Conservation (phyloP, 2,113 vertebrate species). For the Rutilus rutilus region DNA sequence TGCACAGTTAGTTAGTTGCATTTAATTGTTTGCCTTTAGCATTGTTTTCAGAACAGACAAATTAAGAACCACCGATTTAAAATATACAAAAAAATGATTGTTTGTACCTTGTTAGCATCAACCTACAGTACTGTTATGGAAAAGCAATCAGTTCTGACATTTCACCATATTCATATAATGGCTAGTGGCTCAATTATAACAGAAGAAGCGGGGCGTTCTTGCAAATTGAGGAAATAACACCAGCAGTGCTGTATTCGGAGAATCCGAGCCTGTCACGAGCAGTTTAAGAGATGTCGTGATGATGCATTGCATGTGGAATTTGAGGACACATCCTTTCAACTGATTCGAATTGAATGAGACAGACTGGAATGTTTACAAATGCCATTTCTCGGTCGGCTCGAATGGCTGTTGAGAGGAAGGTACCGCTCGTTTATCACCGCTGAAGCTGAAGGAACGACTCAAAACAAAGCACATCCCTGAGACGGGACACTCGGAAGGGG, state of each 20-base stretch:
- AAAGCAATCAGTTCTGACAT: constrained; percentile 15
- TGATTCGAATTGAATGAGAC: constrained; percentile 35
- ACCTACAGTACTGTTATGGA: not conserved
- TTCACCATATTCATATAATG: constrained; percentile 12
- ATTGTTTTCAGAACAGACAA: not conserved
- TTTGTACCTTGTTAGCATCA: not conserved
- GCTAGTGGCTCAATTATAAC: constrained; percentile 11
- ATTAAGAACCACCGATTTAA: not conserved
- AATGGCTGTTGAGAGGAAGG: not conserved
- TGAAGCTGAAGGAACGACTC: not conserved
- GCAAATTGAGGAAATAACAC: constrained; percentile 31
- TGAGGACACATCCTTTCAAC: constrained; percentile 35
- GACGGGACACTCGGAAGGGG: not conserved
- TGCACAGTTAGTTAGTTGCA: not conserved
- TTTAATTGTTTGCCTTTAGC: not conserved
- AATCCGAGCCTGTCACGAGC: constrained; percentile 18
- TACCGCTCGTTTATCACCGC: constrained; percentile 19
- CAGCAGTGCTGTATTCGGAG: not conserved
- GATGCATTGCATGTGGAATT: constrained; percentile 41
- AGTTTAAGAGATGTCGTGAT: constrained; percentile 30
- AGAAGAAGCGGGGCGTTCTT: constrained; percentile 12
- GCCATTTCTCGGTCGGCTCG: not conserved
- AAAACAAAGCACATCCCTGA: not conserved
- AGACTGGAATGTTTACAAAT: constrained; percentile 41
- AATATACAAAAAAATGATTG: not conserved